Evolutionary conservation across 2,888 invertebrate genomes (phyloP).

Genomic region (Polymixis lichenea): DNA sequence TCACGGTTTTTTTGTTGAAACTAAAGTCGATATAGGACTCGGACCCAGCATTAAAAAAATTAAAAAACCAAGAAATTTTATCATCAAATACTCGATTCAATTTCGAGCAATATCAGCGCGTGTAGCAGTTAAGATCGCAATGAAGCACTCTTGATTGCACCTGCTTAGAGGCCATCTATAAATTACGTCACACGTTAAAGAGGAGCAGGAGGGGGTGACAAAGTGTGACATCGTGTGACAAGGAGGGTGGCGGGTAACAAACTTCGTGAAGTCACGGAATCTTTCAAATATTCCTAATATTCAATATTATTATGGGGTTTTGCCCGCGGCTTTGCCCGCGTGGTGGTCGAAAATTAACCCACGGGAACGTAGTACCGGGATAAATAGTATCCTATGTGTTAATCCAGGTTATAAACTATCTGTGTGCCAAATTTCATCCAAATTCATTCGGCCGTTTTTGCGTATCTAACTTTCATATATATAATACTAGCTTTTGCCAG

Average conservation of each 20-base stretch:
- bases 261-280: neutral
- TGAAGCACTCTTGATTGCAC: neutral
- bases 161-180: neutral
- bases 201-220: neutral
- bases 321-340: neutral
- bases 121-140: neutral
- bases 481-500: too few species aligned
- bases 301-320: too few species aligned
- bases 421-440: too few species aligned
- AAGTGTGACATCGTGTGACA: neutral
- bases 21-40: neutral
- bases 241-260: neutral
- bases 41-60: neutral
- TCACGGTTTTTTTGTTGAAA: neutral
- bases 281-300: neutral
- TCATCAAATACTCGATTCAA: slow-evolving; percentile 29
- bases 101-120: slow-evolving; percentile 23
- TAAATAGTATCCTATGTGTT: too few species aligned
- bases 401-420: too few species aligned
- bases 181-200: neutral
- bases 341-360: too few species aligned
- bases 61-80: neutral
- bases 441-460: too few species aligned
- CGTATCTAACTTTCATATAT: too few species aligned
- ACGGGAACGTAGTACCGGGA: too few species aligned